Base-by-base conservation (phyloP, 64 coral and sea anemone species). In the Platygyra sinensis region DNA sequence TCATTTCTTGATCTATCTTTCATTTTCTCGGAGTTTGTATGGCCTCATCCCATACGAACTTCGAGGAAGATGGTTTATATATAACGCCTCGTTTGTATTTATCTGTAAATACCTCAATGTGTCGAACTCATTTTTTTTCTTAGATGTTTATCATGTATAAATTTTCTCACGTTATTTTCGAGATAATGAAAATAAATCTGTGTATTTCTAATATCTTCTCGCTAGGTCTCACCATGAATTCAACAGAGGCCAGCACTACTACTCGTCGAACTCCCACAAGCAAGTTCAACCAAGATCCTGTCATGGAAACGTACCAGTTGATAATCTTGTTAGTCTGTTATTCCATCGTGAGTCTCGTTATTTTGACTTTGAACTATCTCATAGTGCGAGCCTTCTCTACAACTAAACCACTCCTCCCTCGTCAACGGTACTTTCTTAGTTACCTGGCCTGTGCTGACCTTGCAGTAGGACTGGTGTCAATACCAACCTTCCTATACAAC, bases 401-500 rank as follows among this genome's bases (percentile, higher is more conserved):
- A 52, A 92, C 49, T 3, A 87, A 60, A 57, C 73, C 82, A 9
- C 82, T 87, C 50, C 81, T 87, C 8, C 63, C 61, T 29, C 59
- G 49, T 57, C 82, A 87, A 28, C 60, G 85, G 9, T 24, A 71
- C 11, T 80, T 79, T 18, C 15, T 92, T 2, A 33, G 90, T 2
- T 86, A 79, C 62, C 50, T 92, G 72, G 90, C 83, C 7, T 67
- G 46, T 9, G 60, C 73, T 4, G 90, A 92, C 61, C 60, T 92
- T 79, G 24, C 76, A 0, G 90, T 92, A 8, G 90, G 90, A 39
- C 31, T 87, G 63, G 72, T 79, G 19, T 92, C 90, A 0, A 80
- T 92, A 19, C 90, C 90, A 14, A 16, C 90, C 18, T 92, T 92
- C 46, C 19, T 80, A 20, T 92, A 92, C 75, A 92, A 92, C 63